Evolutionary conservation across 2,888 invertebrate species (phyloP), one percentile per base, ranked within the genome.

Genomic region (Limulus polyphemus): DNA sequence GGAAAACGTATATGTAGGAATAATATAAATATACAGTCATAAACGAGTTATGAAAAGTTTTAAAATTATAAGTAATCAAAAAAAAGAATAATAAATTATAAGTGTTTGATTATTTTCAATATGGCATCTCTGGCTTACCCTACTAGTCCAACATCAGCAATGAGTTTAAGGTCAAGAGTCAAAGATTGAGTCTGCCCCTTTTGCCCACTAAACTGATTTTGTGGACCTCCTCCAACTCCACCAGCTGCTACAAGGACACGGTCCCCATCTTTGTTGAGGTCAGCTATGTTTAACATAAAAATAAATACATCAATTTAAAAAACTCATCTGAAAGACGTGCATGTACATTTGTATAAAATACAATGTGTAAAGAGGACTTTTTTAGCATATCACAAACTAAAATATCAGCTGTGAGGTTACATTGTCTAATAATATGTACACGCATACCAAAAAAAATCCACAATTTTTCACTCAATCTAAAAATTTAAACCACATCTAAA

Each of bases 91-190:
- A 32, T 32, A 32, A 32, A 32, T 32, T 32, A 32, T 32, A 32
- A 32, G 32, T 32, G 32, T 32, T 32, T 32, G 7, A 54, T 54
- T 54, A 54, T 2, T 51, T 56, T 47, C 55, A 55, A 47, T 55
- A 51, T 14, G 14, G 9, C 7, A n/a, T 14, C 13, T 54, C 32
- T 54, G n/a, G 4, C 65, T 63, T 66, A 74, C 76, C 97, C 97
- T 48, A 97, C 93, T 49, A 83, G 75, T 1, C 94, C 95, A 57
- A 95, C 83, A 78, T 98, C 97, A 1, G 97, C 95, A 60, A 97
- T 90, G 60, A 98, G 78, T 77, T 95, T 94, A 0, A 97, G 79
- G 75, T 95, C 92, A 60, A 98, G 78, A 58, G 81, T 81, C n/a
- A 98, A 78, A 11, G 81, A 79, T 65, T 82, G 81, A 13, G 75